phyloP scores from a whole-genome alignment of 1,140 invertebrate genomes.

The Danaus plexippus region DNA sequence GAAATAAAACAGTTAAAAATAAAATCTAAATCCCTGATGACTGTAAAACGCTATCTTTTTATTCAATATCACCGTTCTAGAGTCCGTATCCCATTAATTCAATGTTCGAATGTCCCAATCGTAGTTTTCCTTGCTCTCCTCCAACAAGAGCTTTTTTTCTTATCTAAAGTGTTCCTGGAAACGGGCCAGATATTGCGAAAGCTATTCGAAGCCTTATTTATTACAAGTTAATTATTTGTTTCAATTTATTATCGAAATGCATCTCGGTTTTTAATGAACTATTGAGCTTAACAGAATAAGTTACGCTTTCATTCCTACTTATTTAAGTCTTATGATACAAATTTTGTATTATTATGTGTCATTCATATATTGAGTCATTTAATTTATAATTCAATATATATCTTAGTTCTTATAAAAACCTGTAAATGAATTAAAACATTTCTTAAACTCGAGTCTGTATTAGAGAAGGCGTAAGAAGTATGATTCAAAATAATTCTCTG shows the following conservation, averaged over 20 bases:
- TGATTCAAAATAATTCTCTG: conserved; percentile 3
- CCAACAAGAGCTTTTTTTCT: conserved; percentile 41
- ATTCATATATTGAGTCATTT: too few species aligned
- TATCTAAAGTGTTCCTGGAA: conserved; percentile 48
- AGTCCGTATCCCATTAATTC: conserved; percentile 38
- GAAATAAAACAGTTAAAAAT: background rate
- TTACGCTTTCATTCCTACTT: background rate
- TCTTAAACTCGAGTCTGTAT: too few species aligned
- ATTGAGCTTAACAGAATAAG: conserved; percentile 1
- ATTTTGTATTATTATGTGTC: too few species aligned
- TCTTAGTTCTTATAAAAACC: too few species aligned
- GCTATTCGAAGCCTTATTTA: conserved; percentile 45
- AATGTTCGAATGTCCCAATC: conserved; percentile 34
- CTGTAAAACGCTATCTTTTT: conserved; percentile 22
- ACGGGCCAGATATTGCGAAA: conserved; percentile 36
- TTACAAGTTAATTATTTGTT: conserved; percentile 51
- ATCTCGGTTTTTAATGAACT: background rate
- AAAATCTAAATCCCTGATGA: conserved; percentile 20
- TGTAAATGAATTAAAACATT: too few species aligned
- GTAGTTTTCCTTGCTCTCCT: conserved; percentile 29
- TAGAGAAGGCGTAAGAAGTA: background rate
- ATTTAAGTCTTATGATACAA: background rate
- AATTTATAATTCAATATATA: too few species aligned
- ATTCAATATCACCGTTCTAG: conserved; percentile 26
- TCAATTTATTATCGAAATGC: conserved; percentile 35